Evolutionary conservation across 2,797 vertebrate genomes (phyloP), one percentile per base, ranked within the genome.

Genomic region (Spheniscus humboldti): DNA sequence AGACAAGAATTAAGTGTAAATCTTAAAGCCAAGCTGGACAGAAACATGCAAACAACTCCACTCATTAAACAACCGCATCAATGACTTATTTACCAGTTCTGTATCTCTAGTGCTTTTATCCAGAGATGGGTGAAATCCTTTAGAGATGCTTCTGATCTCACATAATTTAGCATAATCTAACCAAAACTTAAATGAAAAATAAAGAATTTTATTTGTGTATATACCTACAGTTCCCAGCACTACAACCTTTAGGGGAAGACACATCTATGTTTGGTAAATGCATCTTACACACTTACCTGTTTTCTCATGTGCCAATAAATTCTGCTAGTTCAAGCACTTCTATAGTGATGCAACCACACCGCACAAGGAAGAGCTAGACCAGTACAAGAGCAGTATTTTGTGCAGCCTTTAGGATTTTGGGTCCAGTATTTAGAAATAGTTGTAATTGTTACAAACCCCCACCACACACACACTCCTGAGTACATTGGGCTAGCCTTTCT

Each of bases 331-430:
- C 25, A 35, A 86, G 14, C 6, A 53, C 13, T 56, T 72, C 66
- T 72, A 6, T 5, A 57, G 67, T 8, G 15, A 56, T 1, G 9
- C 30, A 66, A 28, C 24, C 3, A 0, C 10, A 35, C 4, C 2
- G 2, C 28, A 33, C 1, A 1, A 63, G 53, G 14, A 79, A 13
- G 15, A 83, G 31, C 17, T 45, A 24, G n/a, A 57, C 4, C 28
- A 27, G 18, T 33, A 41, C 17, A 77, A 28, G 31, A 73, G 35
- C 18, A 76, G 20, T 28, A 57, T 43, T 73, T 47, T 64, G 15
- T 72, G 45, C 23, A 94, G 13, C 13, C 18, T 83, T 83, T 33
- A 62, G 60, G 55, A 80, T 41, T 92, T 60, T 55, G 85, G 33
- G 55, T 55, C 0, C 3, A 59, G 27, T 27, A 67, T 59, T 35